Evolutionary conservation across 2,113 vertebrate genomes (phyloP).

Genomic region (Tinamus guttatus): DNA sequence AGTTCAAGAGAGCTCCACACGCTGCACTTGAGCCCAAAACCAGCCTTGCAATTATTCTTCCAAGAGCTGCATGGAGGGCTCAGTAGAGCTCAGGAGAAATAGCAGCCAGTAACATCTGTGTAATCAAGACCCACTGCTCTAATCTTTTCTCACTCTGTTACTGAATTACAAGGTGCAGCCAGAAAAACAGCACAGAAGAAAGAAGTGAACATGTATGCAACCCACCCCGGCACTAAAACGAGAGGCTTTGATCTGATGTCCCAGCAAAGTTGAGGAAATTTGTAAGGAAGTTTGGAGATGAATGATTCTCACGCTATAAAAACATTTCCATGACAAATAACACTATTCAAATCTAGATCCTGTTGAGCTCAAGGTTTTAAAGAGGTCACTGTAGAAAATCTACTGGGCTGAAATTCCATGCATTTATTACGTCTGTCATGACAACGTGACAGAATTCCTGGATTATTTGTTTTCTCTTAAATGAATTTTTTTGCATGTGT

Average conservation of each 20-base stretch:
- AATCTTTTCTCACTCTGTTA: neutral
- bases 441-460: neutral
- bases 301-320: neutral
- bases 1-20: neutral
- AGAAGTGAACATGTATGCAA: neutral
- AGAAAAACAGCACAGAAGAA: neutral
- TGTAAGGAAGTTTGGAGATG: neutral
- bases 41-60: neutral
- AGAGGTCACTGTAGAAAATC: neutral
- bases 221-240: neutral
- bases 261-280: neutral
- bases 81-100: neutral
- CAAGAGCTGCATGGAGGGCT: neutral
- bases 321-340: neutral
- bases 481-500: neutral
- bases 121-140: neutral
- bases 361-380: neutral
- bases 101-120: neutral
- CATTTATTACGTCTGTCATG: neutral
- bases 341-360: neutral
- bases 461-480: neutral
- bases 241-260: neutral
- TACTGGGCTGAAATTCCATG: neutral
- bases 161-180: neutral
- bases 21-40: neutral